These are phyloP conservation scores for Tineola bisselliella DNA, from an alignment of 2,888 invertebrate genomes.

Conservation along the genomic window DNA sequence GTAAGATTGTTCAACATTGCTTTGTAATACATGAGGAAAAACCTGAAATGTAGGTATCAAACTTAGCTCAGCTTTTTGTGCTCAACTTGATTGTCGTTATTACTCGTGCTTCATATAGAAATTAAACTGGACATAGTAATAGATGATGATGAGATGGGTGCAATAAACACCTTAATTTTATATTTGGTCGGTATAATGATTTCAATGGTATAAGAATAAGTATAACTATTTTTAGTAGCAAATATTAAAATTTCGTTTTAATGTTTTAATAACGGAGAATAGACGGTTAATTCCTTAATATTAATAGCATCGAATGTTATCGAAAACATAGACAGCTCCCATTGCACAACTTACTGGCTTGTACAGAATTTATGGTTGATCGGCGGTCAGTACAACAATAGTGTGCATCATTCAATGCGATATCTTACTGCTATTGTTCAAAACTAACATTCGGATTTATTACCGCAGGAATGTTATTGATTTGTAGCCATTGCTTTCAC, in stretches of 20 bases:
- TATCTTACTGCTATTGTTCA: slow-evolving; percentile 4
- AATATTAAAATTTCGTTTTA: too few species aligned
- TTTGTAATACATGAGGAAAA: background rate
- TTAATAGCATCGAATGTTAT: background rate
- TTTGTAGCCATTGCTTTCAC: slow-evolving; percentile 4
- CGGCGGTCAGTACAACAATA: background rate
- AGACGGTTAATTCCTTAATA: background rate
- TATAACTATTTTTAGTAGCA: too few species aligned
- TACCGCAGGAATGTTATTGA: background rate
- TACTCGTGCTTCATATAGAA: too few species aligned
- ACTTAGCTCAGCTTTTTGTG: too few species aligned
- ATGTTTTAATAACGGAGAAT: too few species aligned
- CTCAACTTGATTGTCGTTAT: too few species aligned
- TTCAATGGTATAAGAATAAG: too few species aligned
- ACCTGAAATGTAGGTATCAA: too few species aligned
- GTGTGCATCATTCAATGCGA: slow-evolving; percentile 11
- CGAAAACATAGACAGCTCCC: background rate
- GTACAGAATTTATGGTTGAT: background rate
- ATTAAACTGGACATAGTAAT: too few species aligned
- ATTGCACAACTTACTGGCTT: background rate
- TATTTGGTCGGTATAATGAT: too few species aligned
- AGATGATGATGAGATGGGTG: too few species aligned
- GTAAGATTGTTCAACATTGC: background rate
- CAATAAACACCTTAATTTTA: too few species aligned
- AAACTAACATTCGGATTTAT: background rate